Percentiles rank a stretch among this genome's conserved stretches.
Conservation (phyloP, 2,888 invertebrate species). For the Diaperis boleti region DNA sequence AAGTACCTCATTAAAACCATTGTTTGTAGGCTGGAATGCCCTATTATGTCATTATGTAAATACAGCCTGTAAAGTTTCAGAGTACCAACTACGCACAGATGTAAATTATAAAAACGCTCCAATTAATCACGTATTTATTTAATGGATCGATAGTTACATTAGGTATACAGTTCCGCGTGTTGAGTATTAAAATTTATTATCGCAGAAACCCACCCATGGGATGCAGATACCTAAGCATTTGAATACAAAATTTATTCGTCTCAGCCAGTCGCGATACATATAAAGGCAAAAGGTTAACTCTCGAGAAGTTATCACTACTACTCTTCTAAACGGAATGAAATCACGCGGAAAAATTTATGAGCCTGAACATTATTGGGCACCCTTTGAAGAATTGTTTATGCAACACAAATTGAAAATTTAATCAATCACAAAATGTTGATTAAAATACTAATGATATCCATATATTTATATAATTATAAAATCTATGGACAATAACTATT, state of each 20-base stretch:
- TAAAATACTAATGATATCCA: too few relatives aligned
- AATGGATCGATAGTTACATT: not conserved
- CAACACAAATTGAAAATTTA: too few relatives aligned
- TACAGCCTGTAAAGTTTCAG: conserved; percentile 6
- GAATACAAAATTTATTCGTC: conserved; percentile 7
- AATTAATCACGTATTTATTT: conserved; percentile 33
- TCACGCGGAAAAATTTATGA: too few relatives aligned
- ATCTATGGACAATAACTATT: too few relatives aligned
- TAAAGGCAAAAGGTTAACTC: not conserved
- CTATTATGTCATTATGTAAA: conserved; percentile 40
- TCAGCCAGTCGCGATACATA: not conserved
- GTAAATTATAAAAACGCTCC: conserved; percentile 18
- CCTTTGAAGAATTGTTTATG: too few relatives aligned
- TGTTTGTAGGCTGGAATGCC: conserved; percentile 35
- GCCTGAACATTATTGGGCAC: too few relatives aligned
- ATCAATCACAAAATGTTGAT: too few relatives aligned
- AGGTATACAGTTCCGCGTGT: conserved; percentile 24
- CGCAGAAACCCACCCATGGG: conserved; percentile 8
- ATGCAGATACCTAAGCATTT: not conserved
- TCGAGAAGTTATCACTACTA: not conserved
- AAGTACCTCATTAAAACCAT: conserved; percentile 27
- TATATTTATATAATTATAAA: too few relatives aligned
- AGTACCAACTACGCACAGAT: conserved; percentile 31
- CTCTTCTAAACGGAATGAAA: too few relatives aligned
- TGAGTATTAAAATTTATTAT: conserved; percentile 19